Evolutionary conservation across 2,113 vertebrate genomes (phyloP).

Genomic region (Cephalopterus ornatus): DNA sequence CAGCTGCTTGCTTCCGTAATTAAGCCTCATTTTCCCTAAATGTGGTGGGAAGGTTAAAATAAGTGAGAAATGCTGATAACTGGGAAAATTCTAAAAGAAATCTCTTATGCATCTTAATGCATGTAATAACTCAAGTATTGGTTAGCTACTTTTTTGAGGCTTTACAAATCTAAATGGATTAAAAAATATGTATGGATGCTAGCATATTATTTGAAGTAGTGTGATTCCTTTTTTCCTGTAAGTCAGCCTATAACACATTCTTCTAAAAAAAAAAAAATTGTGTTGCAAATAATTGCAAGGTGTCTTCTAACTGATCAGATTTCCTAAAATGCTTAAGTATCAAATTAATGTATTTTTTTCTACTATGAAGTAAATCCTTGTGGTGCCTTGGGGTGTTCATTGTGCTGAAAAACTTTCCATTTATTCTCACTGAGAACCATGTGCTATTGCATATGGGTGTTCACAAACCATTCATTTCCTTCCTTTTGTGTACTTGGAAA

Average conservation of each 20-base stretch:
- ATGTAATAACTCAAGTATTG: not conserved
- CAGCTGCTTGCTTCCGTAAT: constrained; percentile 22
- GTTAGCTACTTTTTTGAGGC: not conserved
- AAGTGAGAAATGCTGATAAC: not conserved
- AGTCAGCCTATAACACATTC: not conserved
- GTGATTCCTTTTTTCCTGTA: not conserved
- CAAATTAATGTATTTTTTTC: not conserved
- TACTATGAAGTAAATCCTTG: not conserved
- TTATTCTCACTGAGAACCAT: not conserved
- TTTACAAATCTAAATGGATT: not conserved
- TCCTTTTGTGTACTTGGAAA: constrained; percentile 3
- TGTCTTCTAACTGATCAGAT: not conserved
- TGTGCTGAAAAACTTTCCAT: not conserved
- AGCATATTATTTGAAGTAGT: not conserved
- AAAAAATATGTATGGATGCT: not conserved
- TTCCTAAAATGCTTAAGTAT: not conserved
- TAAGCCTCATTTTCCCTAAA: constrained; percentile 22
- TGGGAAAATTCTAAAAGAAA: not conserved
- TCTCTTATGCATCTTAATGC: not conserved
- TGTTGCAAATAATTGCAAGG: not conserved
- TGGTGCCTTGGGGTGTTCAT: not conserved
- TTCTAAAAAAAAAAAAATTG: not conserved
- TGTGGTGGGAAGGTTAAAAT: not conserved
- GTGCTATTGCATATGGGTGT: not conserved
- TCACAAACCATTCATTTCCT: constrained; percentile 13